Percentiles rank a stretch among this genome's conserved stretches.
phyloP scores from a whole-genome alignment of 2,113 vertebrate genomes.

The Picathartes gymnocephalus region DNA sequence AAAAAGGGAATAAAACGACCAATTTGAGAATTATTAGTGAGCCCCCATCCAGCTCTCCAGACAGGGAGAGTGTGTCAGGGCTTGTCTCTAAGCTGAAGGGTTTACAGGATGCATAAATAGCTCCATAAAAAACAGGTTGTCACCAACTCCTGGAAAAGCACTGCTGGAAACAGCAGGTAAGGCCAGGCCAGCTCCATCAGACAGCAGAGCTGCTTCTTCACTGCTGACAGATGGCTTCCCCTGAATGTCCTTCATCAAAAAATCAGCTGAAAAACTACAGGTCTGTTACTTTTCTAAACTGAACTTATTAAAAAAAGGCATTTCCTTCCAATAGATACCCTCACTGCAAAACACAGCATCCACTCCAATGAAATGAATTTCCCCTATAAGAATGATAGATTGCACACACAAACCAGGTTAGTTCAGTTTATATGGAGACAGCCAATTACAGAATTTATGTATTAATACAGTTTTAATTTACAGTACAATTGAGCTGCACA shows the following conservation, averaged over 20 bases:
- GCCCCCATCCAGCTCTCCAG: background rate
- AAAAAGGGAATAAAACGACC: background rate
- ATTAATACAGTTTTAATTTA: background rate
- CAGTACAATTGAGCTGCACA: background rate
- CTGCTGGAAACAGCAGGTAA: background rate
- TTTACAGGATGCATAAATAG: background rate
- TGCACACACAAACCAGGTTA: background rate
- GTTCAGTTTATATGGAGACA: background rate
- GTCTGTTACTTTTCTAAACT: background rate
- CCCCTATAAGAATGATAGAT: rapidly evolving
- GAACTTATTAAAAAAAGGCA: background rate
- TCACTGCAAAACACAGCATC: background rate
- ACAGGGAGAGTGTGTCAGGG: background rate
- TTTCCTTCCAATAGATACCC: background rate
- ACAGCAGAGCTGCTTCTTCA: background rate
- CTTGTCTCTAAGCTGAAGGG: background rate
- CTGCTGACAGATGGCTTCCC: background rate
- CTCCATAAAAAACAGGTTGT: background rate
- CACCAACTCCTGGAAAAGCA: background rate
- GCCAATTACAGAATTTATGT: background rate
- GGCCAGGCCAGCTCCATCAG: background rate
- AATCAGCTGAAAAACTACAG: background rate
- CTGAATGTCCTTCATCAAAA: background rate
- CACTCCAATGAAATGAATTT: background rate
- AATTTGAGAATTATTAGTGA: background rate